Evolutionary conservation across 2,113 vertebrate genomes (phyloP).

Genomic region (Dasyprocta punctata): DNA sequence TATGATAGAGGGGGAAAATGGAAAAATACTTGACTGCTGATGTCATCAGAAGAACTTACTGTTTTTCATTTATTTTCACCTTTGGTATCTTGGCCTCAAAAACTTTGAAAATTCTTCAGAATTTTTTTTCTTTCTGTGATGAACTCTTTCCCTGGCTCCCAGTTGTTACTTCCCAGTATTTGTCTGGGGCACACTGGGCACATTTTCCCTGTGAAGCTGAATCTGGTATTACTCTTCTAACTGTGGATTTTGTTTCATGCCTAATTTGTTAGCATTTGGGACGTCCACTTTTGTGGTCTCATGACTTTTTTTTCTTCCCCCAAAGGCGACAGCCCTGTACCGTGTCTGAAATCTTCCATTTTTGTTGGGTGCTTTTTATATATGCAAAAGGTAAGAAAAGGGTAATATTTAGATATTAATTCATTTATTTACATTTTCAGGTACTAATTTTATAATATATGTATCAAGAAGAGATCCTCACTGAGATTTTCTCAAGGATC

Average conservation of each 20-base stretch:
- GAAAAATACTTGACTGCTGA: not conserved
- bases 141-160: not conserved
- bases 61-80: not conserved
- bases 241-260: constrained; percentile 18
- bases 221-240: not conserved
- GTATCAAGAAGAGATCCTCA: not conserved
- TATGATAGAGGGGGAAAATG: not conserved
- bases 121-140: not conserved
- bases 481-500: constrained; percentile 13
- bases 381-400: constrained; percentile 94
- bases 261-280: not conserved
- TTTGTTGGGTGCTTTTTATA: constrained; percentile 97
- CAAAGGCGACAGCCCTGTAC: constrained; percentile 95
- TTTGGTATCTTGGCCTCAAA: not conserved
- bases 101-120: not conserved
- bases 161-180: not conserved
- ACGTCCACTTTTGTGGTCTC: constrained; percentile 51
- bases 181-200: not conserved
- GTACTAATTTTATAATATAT: not conserved
- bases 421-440: constrained; percentile 35
- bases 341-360: constrained; percentile 94
- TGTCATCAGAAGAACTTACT: not conserved
- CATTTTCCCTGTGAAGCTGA: not conserved
- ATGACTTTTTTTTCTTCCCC: constrained; percentile 62
- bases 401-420: not conserved